Evolutionary conservation across 2,113 vertebrate genomes (phyloP).

Genomic region (Shinisaurus crocodilurus): DNA sequence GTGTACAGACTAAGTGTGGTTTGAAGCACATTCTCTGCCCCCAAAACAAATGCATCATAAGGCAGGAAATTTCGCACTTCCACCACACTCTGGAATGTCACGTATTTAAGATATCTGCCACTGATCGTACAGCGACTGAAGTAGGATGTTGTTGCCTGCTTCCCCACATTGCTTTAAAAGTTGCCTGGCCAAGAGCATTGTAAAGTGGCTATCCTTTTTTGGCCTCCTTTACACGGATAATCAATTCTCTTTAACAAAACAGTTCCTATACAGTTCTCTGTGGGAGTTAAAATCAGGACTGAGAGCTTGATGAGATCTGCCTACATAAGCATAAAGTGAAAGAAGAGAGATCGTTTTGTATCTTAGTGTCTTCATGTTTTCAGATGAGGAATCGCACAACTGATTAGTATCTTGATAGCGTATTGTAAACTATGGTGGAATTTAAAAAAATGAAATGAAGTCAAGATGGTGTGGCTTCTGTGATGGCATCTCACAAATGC

Average conservation of each 20-base stretch:
- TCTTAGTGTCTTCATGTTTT: not conserved
- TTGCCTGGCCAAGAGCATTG: not conserved
- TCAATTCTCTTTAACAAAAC: slow-evolving; percentile 1
- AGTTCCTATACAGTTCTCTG: not conserved
- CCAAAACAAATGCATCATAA: not conserved
- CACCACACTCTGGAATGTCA: not conserved
- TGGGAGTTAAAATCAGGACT: not conserved
- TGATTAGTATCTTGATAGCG: not conserved
- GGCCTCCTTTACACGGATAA: not conserved
- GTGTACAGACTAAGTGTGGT: too few relatives aligned
- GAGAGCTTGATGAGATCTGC: not conserved
- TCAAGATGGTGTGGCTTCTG: not conserved
- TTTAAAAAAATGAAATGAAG: not conserved
- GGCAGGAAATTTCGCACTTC: not conserved
- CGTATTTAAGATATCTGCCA: not conserved
- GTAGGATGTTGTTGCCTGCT: not conserved
- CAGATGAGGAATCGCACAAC: not conserved
- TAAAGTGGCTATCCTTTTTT: not conserved
- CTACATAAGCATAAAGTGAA: not conserved
- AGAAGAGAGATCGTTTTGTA: not conserved
- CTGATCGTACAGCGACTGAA: not conserved
- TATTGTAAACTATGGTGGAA: not conserved
- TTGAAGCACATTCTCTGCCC: not conserved
- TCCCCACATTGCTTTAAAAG: not conserved
- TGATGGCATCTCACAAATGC: not conserved